Evolutionary conservation across 2,113 vertebrate genomes (phyloP).

Genomic region (Tupaia chinensis): DNA sequence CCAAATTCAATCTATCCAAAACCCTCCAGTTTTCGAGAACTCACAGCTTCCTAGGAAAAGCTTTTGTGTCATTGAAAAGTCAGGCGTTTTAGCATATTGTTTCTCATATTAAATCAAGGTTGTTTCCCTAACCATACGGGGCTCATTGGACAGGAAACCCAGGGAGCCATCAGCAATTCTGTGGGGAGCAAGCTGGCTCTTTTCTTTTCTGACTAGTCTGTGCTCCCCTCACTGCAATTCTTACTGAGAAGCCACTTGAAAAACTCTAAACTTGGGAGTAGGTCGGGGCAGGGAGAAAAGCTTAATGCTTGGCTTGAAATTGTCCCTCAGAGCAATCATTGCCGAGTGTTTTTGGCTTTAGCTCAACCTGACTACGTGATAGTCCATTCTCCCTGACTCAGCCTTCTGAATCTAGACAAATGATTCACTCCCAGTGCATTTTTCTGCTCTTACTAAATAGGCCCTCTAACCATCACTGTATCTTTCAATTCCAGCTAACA

Average conservation of each 20-base stretch:
- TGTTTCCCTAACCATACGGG: rapidly evolving
- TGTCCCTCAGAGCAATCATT: conserved; percentile 16
- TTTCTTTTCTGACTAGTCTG: neutral
- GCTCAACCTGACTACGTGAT: conserved; percentile 18
- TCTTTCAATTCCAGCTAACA: conserved; percentile 76
- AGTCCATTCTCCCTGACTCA: conserved; percentile 72
- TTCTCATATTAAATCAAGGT: neutral
- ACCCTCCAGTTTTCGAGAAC: neutral
- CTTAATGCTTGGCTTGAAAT: neutral
- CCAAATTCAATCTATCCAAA: neutral
- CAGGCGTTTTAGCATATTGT: neutral
- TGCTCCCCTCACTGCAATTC: neutral
- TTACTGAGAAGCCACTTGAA: neutral
- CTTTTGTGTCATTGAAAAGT: neutral
- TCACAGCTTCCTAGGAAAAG: neutral
- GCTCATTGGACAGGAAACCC: neutral
- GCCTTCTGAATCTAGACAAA: conserved; percentile 74
- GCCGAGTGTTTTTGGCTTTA: conserved; percentile 43
- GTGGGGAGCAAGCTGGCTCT: neutral
- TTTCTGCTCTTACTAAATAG: conserved; percentile 73
- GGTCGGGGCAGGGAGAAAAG: neutral
- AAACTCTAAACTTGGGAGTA: neutral
- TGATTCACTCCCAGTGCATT: conserved; percentile 63
- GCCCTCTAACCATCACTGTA: conserved; percentile 61
- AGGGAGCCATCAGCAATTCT: neutral